A percentile compares a stretch with the other conserved stretches of the same genome.
phyloP scores from a whole-genome alignment of 1,140 invertebrate genomes.

The Drosophila varians region DNA sequence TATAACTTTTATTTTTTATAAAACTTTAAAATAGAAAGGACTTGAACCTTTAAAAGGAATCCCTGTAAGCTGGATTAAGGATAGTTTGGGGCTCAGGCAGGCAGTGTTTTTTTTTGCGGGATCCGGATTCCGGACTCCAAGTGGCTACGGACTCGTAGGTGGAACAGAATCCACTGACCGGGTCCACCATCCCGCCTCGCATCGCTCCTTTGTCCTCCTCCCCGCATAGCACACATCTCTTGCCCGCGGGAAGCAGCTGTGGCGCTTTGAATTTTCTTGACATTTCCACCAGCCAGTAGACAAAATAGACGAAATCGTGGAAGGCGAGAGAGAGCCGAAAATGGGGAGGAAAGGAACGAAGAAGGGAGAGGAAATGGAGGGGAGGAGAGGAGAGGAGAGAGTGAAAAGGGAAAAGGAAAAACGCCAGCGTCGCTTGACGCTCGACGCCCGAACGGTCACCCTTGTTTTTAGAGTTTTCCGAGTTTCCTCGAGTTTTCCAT shows the following conservation, averaged over 20 bases:
- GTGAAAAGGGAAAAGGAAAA: conserved; percentile 3
- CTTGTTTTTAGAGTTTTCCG: conserved; percentile 44
- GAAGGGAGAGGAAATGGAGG: background rate
- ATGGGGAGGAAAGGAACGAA: background rate
- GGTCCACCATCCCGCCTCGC: background rate
- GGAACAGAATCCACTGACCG: background rate
- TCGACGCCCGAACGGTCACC: conserved; percentile 19
- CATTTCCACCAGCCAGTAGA: conserved; percentile 30
- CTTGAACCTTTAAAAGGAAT: no score
- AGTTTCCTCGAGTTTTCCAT: conserved; percentile 50
- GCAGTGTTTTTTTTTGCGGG: conserved; percentile 6
- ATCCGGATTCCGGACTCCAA: background rate
- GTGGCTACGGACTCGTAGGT: conserved; percentile 24
- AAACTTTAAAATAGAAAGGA: no score
- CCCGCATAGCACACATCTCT: conserved; percentile 12
- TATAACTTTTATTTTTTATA: no score
- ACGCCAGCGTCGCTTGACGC: background rate
- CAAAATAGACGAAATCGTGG: conserved; percentile 3
- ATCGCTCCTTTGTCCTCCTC: conserved; percentile 16
- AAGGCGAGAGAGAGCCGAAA: background rate
- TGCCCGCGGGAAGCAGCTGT: conserved; percentile 33
- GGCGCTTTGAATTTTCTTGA: conserved; percentile 34
- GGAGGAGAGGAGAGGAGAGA: background rate
- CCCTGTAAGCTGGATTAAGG: no score
- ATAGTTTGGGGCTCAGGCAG: background rate